These are phyloP conservation scores for Limosa lapponica DNA, from an alignment of 2,797 vertebrate species.

Conservation along the genomic window DNA sequence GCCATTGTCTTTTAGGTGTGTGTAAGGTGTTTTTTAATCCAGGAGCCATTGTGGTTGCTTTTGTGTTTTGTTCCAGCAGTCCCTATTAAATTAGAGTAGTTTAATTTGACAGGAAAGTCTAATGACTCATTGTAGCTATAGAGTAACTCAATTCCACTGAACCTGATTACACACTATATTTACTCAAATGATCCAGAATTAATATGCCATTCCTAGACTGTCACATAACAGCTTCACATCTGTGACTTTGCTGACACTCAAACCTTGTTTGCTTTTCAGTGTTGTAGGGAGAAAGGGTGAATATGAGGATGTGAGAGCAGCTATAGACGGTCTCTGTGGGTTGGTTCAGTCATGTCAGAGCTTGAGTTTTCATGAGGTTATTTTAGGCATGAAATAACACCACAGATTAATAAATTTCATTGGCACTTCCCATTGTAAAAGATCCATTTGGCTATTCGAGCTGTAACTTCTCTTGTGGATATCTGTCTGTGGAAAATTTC, in stretches of 20 bases:
- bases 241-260: not conserved
- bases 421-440: not conserved
- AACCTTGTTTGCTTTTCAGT: not conserved
- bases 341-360: not conserved
- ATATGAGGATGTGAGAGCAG: not conserved
- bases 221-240: not conserved
- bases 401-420: not conserved
- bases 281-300: not conserved
- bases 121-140: not conserved
- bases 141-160: not conserved
- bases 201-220: not conserved
- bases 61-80: conserved; percentile 6
- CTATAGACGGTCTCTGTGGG: not conserved
- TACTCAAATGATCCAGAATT: not conserved
- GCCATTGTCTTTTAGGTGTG: conserved; percentile 9
- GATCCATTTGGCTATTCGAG: not conserved
- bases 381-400: not conserved
- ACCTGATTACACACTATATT: not conserved
- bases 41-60: not conserved
- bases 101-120: not conserved
- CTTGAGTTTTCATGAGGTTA: not conserved
- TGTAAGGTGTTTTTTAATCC: not conserved
- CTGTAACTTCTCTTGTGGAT: not conserved
- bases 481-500: not conserved
- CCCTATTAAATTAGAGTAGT: not conserved